These are phyloP conservation scores for Lepidotrigona ventralis DNA, from an alignment of 1,140 invertebrate genomes.

Conservation along the genomic window DNA sequence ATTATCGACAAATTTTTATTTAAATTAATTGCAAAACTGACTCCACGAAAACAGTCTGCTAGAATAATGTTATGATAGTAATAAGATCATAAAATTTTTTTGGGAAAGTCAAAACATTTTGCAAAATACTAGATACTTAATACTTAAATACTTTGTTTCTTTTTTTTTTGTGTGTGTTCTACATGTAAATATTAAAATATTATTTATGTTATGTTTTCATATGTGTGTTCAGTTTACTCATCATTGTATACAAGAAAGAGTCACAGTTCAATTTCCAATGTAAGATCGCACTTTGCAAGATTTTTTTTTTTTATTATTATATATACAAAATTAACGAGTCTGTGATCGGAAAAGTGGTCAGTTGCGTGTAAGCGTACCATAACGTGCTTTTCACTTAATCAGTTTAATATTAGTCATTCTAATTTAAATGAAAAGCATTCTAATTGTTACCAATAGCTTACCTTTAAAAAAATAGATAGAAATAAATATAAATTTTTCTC, in stretches of 20 bases:
- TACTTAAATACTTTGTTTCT: too few species aligned
- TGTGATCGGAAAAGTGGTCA: constrained; percentile 27
- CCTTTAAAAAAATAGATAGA: constrained; percentile 3
- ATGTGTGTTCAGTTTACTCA: too few species aligned
- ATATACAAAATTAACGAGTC: not conserved
- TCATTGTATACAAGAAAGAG: not conserved
- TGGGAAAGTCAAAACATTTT: too few species aligned
- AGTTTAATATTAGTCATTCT: constrained; percentile 20
- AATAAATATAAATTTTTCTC: constrained; percentile 34
- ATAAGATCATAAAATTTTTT: too few species aligned
- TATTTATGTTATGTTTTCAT: too few species aligned
- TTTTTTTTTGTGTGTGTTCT: too few species aligned
- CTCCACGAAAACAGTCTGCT: too few species aligned
- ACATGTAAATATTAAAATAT: too few species aligned
- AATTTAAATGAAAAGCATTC: constrained; percentile 9
- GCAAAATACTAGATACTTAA: too few species aligned
- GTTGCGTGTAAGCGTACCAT: constrained; percentile 42
- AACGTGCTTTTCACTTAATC: constrained; percentile 36
- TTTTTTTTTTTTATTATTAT: not conserved
- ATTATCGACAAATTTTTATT: too few species aligned
- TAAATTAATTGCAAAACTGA: too few species aligned
- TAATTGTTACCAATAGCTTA: constrained; percentile 16
- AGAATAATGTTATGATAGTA: too few species aligned
- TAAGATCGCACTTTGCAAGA: not conserved
- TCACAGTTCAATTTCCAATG: not conserved